Conservation (phyloP, 1,140 invertebrate species). For the Nasonia vitripennis region DNA sequence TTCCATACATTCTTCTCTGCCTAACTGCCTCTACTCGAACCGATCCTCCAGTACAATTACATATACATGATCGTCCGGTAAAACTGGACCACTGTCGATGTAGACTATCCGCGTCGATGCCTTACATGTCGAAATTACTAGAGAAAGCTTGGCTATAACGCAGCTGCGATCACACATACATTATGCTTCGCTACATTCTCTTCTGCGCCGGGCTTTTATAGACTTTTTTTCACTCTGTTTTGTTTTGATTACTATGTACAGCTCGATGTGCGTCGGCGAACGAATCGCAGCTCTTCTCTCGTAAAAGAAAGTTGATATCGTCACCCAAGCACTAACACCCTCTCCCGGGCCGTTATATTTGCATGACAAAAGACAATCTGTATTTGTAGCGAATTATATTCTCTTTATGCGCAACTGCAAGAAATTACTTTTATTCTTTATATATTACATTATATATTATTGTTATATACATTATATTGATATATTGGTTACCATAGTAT, state of each 20-base stretch:
- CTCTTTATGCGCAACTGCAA: conserved; percentile 71
- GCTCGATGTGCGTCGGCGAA: background rate
- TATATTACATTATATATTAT: conserved; percentile 54
- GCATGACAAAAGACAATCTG: conserved; percentile 73
- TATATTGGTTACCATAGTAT: conserved; percentile 39
- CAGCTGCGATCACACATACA: conserved; percentile 23
- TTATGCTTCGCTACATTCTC: conserved; percentile 6
- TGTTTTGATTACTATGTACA: background rate
- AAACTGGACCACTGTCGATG: conserved; percentile 18
- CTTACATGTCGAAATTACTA: background rate
- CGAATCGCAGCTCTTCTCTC: background rate
- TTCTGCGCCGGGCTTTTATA: background rate
- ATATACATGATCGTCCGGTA: conserved; percentile 7
- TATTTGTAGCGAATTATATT: conserved; percentile 74
- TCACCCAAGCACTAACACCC: conserved; percentile 71
- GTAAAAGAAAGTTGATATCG: conserved; percentile 19
- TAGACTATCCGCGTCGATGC: background rate
- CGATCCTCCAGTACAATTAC: background rate
- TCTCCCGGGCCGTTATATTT: conserved; percentile 75
- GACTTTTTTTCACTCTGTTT: background rate
- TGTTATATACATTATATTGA: conserved; percentile 46
- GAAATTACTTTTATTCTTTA: conserved; percentile 61
- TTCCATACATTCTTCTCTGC: background rate
- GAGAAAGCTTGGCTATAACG: background rate
- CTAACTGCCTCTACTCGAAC: background rate